A percentile compares a stretch with the other conserved stretches of the same genome.
phyloP scores from a whole-genome alignment of 2,113 vertebrate genomes.

The Hoplias malabaricus region DNA sequence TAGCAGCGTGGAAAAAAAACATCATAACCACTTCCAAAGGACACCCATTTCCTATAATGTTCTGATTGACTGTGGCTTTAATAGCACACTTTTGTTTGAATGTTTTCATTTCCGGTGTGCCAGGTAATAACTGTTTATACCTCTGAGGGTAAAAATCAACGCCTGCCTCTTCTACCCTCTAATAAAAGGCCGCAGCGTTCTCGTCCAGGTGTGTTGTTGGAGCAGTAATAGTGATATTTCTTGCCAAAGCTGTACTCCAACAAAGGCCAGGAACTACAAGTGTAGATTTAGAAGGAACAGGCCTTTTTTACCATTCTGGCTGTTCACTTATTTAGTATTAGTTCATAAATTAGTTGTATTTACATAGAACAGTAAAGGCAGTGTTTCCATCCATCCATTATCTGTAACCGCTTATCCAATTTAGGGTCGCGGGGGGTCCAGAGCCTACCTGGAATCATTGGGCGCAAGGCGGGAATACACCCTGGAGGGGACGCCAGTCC shows the following conservation, averaged over 20 bases:
- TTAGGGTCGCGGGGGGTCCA: no score
- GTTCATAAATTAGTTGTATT: no score
- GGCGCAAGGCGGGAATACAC: no score
- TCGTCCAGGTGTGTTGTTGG: conserved; percentile 8
- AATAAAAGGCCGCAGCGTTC: conserved; percentile 25
- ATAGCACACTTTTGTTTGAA: conserved; percentile 17
- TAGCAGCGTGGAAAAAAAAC: background rate
- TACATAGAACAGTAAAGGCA: no score
- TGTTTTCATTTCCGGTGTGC: conserved; percentile 28
- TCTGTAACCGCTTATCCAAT: no score
- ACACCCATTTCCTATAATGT: conserved; percentile 21
- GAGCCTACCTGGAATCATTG: no score
- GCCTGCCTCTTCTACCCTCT: background rate
- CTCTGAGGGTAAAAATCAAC: conserved; percentile 11
- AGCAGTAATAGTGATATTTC: background rate
- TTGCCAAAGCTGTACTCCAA: background rate
- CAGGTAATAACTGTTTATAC: conserved; percentile 41
- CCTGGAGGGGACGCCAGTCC: no score
- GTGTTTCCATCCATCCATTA: no score
- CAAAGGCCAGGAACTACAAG: no score
- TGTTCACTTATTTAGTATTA: no score
- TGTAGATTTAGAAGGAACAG: background rate
- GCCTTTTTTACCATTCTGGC: no score
- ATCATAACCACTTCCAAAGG: background rate
- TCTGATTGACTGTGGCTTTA: conserved; percentile 33